Evolutionary conservation across 2,113 vertebrate species (phyloP), one percentile per base, ranked within the genome.

Genomic region (Gallinago undulata): DNA sequence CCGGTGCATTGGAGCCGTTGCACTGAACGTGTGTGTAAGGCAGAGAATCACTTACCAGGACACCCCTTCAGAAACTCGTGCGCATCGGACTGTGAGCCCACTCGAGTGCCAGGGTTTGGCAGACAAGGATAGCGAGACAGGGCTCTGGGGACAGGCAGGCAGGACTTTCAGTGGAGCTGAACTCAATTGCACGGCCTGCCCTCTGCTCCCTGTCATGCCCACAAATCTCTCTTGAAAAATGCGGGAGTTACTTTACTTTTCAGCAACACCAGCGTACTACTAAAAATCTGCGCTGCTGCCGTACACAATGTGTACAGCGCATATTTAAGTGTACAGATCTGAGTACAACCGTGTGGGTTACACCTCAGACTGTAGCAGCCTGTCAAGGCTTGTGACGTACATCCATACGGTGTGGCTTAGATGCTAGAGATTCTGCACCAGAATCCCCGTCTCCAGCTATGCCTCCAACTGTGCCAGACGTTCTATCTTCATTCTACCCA

Each of bases 361-460:
- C 45, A 63, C 30, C 48, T 50, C 35, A 48, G 66, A 21, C 13
- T 31, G 17, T 3, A 48, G 47, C 50, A 88, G 50, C 33, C 45
- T 70, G 23, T 50, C 47, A 81, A 67, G 22, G 6, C 75, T n/a
- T 59, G 80, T 79, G 57, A 43, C 9, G 5, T 31, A n/a, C 4
- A 24, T 30, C 30, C 1, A 1, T 28, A 41, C 0, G 0, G 13
- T 31, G 50, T 6, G 9, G 28, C 24, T 67, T 50, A 16, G 22
- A 27, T 45, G 21, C 18, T 12, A 33, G 37, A 57, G 23, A 50
- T 39, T 75, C 51, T 72, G 50, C 63, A 66, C 13, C 66, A 79
- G 51, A 85, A 41, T 35, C 60, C 57, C 5, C 5, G 19, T 19
- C 53, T 81, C n/a, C 27, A 73, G 19, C 53, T 56, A 19, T 30